Percentiles rank a stretch among this genome's conserved stretches.
These are phyloP conservation scores for Blera fallax DNA, from an alignment of 2,888 invertebrate species.

Conservation along the genomic window DNA sequence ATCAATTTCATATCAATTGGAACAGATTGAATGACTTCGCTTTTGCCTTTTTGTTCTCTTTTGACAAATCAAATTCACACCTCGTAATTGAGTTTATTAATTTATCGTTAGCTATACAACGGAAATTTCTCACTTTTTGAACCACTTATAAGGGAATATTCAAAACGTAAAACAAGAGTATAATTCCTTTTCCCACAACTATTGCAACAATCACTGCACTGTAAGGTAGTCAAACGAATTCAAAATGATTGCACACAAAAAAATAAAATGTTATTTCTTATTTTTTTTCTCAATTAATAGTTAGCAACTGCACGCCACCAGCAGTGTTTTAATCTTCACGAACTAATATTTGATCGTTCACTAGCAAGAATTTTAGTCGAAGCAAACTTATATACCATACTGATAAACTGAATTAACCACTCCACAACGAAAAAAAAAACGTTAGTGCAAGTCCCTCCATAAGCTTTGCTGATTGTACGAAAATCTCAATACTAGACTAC, in stretches of 20 bases:
- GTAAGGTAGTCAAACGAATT: constrained; percentile 10
- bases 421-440: constrained; percentile 37
- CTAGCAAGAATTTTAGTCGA: constrained; percentile 79
- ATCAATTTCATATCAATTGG: constrained; percentile 66
- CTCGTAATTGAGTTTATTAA: constrained; percentile 47
- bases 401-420: constrained; percentile 62
- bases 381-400: constrained; percentile 72
- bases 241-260: constrained; percentile 1
- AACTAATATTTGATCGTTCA: constrained; percentile 78
- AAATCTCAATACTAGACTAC: constrained; percentile 45
- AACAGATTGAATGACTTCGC: constrained; percentile 59
- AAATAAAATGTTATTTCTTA: neutral
- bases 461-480: constrained; percentile 60
- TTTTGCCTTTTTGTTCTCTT: constrained; percentile 7
- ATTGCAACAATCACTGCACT: constrained; percentile 41
- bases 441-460: constrained; percentile 44
- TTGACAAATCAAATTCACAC: constrained; percentile 39
- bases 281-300: constrained; percentile 9
- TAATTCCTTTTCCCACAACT: neutral
- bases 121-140: neutral
- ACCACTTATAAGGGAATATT: neutral
- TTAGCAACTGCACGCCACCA: constrained; percentile 20
- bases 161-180: neutral
- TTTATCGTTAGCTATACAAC: constrained; percentile 21
- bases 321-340: constrained; percentile 70